phyloP scores from a whole-genome alignment of 2,797 vertebrate genomes.

The Chrosomus eos region DNA sequence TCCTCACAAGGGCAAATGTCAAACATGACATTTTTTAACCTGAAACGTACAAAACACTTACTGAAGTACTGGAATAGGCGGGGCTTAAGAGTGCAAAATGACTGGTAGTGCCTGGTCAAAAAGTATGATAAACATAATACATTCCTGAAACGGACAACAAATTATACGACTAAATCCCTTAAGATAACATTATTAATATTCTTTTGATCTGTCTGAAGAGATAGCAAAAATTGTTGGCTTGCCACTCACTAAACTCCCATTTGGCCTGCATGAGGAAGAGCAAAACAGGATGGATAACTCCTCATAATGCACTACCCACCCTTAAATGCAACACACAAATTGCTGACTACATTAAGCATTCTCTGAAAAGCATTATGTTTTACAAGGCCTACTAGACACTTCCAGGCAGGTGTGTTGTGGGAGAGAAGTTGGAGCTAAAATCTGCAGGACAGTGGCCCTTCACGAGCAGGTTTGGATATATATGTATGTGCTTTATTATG shows the following conservation, averaged over 20 bases:
- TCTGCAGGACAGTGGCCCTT: background rate
- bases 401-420: background rate
- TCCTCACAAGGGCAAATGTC: slow-evolving; percentile 94
- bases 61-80: slow-evolving; percentile 19
- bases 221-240: slow-evolving; percentile 1
- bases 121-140: slow-evolving; percentile 16
- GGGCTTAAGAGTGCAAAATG: background rate
- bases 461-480: background rate
- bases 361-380: background rate
- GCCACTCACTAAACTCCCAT: background rate
- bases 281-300: slow-evolving; percentile 34
- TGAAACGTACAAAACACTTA: slow-evolving; percentile 61
- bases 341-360: slow-evolving; percentile 21
- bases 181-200: background rate
- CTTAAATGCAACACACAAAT: too few relatives aligned
- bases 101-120: background rate
- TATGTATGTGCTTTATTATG: background rate
- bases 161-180: background rate
- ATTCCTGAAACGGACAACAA: slow-evolving; percentile 32
- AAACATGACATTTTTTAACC: slow-evolving; percentile 98
- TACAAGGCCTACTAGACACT: background rate
- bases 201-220: slow-evolving; percentile 14
- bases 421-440: background rate
- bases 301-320: background rate
- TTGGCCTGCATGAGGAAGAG: slow-evolving; percentile 14